phyloP scores from a whole-genome alignment of 1,140 invertebrate species.

The Trichomalopsis sarcophagae region DNA sequence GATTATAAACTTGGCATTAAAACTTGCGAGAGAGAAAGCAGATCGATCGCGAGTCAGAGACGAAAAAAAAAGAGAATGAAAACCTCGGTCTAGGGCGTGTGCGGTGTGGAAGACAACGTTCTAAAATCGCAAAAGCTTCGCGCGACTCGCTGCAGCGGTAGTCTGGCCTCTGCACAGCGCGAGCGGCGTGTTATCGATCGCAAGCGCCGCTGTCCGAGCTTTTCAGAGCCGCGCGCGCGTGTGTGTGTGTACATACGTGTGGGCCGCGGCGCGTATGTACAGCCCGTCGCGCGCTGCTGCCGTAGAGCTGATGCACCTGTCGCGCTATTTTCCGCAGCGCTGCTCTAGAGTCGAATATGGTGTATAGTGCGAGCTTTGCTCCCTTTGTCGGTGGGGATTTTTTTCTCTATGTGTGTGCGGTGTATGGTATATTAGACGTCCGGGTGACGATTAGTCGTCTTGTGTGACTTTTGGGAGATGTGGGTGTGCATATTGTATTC shows the following conservation, averaged over 20 bases:
- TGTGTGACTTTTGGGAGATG: too few species aligned
- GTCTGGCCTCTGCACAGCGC: not conserved
- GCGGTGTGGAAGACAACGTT: not conserved
- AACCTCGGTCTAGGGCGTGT: not conserved
- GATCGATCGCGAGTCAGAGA: too few species aligned
- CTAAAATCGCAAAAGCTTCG: not conserved
- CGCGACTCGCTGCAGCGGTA: not conserved
- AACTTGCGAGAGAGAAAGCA: not conserved
- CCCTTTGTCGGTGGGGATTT: not conserved
- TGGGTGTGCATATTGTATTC: too few species aligned
- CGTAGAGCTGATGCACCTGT: not conserved
- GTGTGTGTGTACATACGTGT: not conserved
- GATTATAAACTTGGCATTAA: not conserved
- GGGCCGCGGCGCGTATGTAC: not conserved
- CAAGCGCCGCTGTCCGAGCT: not conserved
- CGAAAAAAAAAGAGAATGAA: too few species aligned
- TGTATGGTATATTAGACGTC: too few species aligned
- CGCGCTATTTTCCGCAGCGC: conserved; percentile 10
- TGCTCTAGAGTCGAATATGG: not conserved
- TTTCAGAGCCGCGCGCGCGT: not conserved
- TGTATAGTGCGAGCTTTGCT: not conserved
- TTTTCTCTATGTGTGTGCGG: not conserved
- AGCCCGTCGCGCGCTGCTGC: too few species aligned
- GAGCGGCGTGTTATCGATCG: conserved; percentile 1
- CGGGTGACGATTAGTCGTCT: too few species aligned